Evolutionary conservation across 2,888 invertebrate species (phyloP).

Genomic region (Apotomis betuletana): DNA sequence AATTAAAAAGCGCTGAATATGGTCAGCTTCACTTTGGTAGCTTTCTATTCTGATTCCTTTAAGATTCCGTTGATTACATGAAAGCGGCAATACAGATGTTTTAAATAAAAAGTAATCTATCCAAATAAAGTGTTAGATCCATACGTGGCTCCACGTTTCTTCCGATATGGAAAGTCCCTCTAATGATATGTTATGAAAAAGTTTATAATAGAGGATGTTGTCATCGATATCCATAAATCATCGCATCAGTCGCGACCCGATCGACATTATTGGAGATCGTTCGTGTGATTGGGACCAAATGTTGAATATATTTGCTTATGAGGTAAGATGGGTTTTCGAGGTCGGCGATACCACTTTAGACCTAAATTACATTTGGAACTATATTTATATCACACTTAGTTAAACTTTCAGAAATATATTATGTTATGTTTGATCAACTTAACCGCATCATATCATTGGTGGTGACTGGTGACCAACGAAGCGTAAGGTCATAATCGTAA

Average conservation of each 20-base stretch:
- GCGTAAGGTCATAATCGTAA: no score
- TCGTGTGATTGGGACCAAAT: neutral
- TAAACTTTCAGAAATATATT: no score
- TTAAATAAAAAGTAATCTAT: conserved; percentile 8
- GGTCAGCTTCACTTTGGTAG: neutral
- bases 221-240: conserved; percentile 37
- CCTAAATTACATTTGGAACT: no score
- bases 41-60: conserved; percentile 3
- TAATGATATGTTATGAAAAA: conserved; percentile 36
- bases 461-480: no score
- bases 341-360: no score
- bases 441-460: no score
- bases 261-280: conserved; percentile 22
- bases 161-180: conserved; percentile 33
- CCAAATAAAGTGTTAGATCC: conserved; percentile 16
- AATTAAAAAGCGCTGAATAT: neutral
- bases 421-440: no score
- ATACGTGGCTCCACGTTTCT: conserved; percentile 2
- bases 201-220: conserved; percentile 35
- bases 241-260: conserved; percentile 16
- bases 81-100: neutral
- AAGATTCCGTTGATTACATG: neutral
- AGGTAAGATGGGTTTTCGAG: no score
- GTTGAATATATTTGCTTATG: neutral
- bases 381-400: no score